Conservation (phyloP, 92 coral and sea anemone species). For the Parazoanthus swiftii region DNA sequence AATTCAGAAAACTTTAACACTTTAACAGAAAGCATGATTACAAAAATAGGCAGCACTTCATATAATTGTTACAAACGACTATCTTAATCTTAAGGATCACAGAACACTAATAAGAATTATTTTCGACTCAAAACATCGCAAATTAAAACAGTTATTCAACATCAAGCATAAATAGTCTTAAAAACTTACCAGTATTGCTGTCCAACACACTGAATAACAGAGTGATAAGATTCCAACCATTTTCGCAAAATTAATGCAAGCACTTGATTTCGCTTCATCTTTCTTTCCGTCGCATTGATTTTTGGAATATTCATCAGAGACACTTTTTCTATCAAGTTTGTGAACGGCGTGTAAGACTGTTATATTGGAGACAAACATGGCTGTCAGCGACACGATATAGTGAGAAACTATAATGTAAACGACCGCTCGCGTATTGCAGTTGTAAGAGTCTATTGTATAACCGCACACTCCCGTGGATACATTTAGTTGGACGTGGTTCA, state of each 20-base stretch:
- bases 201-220: slow-evolving; percentile 88
- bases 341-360: slow-evolving; percentile 73
- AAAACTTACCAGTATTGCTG: slow-evolving; percentile 78
- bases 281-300: slow-evolving; percentile 47
- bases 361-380: slow-evolving; percentile 77
- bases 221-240: slow-evolving; percentile 86
- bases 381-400: slow-evolving; percentile 60
- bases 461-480: slow-evolving; percentile 81
- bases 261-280: slow-evolving; percentile 50
- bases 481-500: slow-evolving; percentile 62
- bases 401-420: slow-evolving; percentile 71
- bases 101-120: neutral
- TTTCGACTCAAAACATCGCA: slow-evolving; percentile 23
- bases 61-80: neutral
- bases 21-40: neutral
- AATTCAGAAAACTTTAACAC: neutral
- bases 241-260: slow-evolving; percentile 85
- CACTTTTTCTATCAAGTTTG: slow-evolving; percentile 72
- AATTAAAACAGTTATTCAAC: slow-evolving; percentile 25
- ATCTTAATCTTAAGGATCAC: slow-evolving; percentile 9
- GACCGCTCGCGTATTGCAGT: slow-evolving; percentile 66
- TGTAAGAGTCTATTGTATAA: slow-evolving; percentile 70
- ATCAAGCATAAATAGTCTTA: neutral
- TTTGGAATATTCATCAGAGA: slow-evolving; percentile 69
- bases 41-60: neutral